A percentile compares a stretch with the other conserved stretches of the same genome.
Evolutionary conservation across 2,797 vertebrate species (phyloP).

Genomic region (Psittacula derbiana): DNA sequence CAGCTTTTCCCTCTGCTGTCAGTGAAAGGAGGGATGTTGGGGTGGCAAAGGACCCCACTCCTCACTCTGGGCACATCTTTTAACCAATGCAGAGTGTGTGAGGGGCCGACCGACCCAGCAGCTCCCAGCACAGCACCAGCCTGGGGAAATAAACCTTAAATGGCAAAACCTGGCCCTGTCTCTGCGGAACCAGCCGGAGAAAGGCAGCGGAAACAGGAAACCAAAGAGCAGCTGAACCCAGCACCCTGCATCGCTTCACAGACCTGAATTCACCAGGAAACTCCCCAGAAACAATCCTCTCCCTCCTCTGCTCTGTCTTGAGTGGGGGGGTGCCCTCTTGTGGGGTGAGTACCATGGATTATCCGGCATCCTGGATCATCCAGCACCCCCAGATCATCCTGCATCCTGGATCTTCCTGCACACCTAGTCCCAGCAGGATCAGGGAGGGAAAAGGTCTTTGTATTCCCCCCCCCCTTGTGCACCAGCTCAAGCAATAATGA

Average conservation of each 20-base stretch:
- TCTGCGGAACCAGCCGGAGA: background rate
- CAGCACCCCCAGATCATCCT: no score
- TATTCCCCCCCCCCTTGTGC: background rate
- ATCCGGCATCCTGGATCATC: background rate
- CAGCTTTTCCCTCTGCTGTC: accelerated
- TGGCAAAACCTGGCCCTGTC: slow-evolving; percentile 48
- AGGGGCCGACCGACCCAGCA: background rate
- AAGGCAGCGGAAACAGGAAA: slow-evolving; percentile 55
- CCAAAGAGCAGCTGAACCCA: slow-evolving; percentile 37
- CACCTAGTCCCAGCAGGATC: background rate
- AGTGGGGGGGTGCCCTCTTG: background rate
- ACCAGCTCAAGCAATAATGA: background rate
- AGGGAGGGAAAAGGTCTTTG: background rate
- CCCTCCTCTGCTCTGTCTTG: accelerated
- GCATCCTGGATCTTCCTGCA: background rate
- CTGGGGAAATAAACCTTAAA: slow-evolving; percentile 52
- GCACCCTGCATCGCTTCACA: background rate
- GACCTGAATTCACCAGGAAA: background rate
- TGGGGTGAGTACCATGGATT: background rate
- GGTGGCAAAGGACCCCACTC: background rate
- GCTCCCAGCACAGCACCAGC: background rate
- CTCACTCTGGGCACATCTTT: background rate
- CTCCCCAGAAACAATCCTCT: background rate
- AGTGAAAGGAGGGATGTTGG: background rate
- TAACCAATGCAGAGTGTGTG: accelerated